These are phyloP conservation scores for Lates japonicus DNA, from an alignment of 2,797 vertebrate genomes.

Conservation along the genomic window DNA sequence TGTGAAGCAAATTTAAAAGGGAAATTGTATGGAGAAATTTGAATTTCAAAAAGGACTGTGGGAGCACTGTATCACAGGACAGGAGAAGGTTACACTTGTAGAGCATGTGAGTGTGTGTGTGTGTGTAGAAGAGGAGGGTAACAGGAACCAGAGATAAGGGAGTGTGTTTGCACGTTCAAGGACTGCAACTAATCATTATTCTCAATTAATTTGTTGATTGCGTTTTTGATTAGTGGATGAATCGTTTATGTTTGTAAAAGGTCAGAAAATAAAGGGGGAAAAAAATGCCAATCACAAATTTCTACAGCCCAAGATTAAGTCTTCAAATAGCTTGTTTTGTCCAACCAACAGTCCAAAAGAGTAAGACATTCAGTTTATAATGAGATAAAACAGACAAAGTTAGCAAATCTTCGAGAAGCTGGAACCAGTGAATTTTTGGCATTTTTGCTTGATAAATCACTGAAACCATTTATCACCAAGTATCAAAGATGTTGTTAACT, in stretches of 20 bases:
- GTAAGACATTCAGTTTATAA: background rate
- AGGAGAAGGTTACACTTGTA: constrained; percentile 62
- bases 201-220: background rate
- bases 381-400: background rate
- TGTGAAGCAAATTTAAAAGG: constrained; percentile 71
- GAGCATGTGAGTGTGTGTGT: constrained; percentile 40
- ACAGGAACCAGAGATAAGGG: constrained; percentile 9
- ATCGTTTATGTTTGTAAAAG: background rate
- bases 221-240: background rate
- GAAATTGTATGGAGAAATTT: constrained; percentile 65
- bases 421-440: background rate
- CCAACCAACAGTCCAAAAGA: background rate
- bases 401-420: background rate
- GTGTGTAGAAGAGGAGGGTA: constrained; percentile 6
- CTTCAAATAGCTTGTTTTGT: constrained; percentile 1
- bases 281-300: background rate
- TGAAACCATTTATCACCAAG: background rate
- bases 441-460: background rate
- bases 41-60: constrained; percentile 68
- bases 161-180: background rate
- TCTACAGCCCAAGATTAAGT: background rate
- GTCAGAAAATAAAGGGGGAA: background rate
- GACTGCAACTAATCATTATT: background rate
- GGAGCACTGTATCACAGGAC: constrained; percentile 36
- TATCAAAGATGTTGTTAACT: background rate